These are phyloP conservation scores for Ceratina australensis DNA, from an alignment of 1,140 invertebrate species.

Conservation along the genomic window DNA sequence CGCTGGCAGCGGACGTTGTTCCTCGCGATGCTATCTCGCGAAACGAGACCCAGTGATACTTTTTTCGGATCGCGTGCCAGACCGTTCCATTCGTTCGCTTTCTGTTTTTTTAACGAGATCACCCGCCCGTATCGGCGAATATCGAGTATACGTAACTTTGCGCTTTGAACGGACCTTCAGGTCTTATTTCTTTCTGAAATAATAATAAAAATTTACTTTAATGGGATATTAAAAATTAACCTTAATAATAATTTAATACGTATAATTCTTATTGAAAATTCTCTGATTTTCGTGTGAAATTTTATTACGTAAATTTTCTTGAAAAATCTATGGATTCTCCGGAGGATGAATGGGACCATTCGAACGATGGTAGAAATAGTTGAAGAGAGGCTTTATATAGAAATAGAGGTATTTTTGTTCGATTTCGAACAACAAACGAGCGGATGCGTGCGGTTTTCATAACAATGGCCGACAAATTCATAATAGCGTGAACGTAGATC, in stretches of 20 bases:
- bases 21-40: constrained; percentile 51
- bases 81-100: constrained; percentile 28
- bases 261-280: too few relatives aligned
- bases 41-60: constrained; percentile 43
- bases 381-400: too few relatives aligned
- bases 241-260: too few relatives aligned
- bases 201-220: too few relatives aligned
- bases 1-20: constrained; percentile 34
- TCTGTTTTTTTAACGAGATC: constrained; percentile 38
- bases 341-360: background rate
- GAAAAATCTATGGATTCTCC: too few relatives aligned
- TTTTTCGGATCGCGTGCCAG: constrained; percentile 30
- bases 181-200: too few relatives aligned
- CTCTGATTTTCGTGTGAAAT: too few relatives aligned
- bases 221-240: too few relatives aligned
- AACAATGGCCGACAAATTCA: constrained; percentile 26
- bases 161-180: too few relatives aligned
- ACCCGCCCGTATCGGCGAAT: background rate
- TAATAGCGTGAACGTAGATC: constrained; percentile 4
- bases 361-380: background rate
- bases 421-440: background rate
- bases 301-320: too few relatives aligned
- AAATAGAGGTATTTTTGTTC: background rate
- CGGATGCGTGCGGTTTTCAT: background rate
- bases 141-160: constrained; percentile 2